Conservation (phyloP, 2,113 vertebrate species). For the Vidua chalybeata region DNA sequence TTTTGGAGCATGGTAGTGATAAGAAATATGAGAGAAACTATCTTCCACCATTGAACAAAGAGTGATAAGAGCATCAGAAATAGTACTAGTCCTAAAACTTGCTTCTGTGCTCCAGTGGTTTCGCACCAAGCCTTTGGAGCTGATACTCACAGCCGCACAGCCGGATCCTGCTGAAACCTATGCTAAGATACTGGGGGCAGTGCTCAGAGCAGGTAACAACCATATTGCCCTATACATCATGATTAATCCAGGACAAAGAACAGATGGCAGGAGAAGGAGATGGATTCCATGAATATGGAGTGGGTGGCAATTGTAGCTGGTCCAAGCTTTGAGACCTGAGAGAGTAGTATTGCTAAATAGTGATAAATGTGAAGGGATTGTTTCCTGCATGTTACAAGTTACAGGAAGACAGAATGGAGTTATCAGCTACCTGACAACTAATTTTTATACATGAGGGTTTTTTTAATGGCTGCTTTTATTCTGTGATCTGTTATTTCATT, state of each 20-base stretch:
- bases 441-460: background rate
- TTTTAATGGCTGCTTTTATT: conserved; percentile 45
- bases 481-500: conserved; percentile 33
- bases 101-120: background rate
- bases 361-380: conserved; percentile 47
- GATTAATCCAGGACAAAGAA: conserved; percentile 72
- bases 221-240: conserved; percentile 66
- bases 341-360: conserved; percentile 27
- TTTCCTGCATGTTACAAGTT: conserved; percentile 43
- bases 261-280: conserved; percentile 73
- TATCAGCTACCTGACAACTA: conserved; percentile 44
- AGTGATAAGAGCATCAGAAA: background rate
- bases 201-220: conserved; percentile 56
- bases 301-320: conserved; percentile 66
- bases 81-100: background rate
- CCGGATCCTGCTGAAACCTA: conserved; percentile 34
- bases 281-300: conserved; percentile 59
- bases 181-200: conserved; percentile 23
- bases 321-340: conserved; percentile 46
- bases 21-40: background rate
- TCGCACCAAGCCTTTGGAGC: background rate
- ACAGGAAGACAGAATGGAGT: conserved; percentile 41
- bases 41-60: background rate
- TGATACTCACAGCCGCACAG: background rate
- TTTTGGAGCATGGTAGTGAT: background rate